Base-by-base conservation (phyloP, 2,797 vertebrate genomes). In the Cheirogaleus major region DNA sequence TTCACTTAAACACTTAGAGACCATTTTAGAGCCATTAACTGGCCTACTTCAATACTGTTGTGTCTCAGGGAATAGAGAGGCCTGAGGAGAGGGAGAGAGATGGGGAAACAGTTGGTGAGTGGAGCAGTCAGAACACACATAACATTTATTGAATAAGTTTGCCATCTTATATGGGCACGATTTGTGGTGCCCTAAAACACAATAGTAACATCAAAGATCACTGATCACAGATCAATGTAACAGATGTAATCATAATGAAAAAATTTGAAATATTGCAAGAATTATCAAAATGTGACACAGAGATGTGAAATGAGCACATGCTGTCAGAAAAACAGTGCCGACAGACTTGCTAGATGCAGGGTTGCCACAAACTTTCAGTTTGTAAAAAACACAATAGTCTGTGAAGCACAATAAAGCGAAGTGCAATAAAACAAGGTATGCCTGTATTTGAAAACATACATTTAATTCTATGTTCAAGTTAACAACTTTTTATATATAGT, bases 381-480 rank as follows among this genome's bases (percentile, higher is more conserved):
- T 1, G 12, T 55, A 15, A 78, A 78, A 32, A 38, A 25, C 13
- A 52, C 48, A 78, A 50, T 35, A 32, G 25, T 55, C 75, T 35
- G 13, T 78, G 75, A 78, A 35, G 75, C 7, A 7, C 11, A 35
- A 23, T 78, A 78, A 52, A 22, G 20, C 2, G 7, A 50, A 76
- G 20, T n/a, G 12, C 48, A 22, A 55, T 55, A 35, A 78, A 78
- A 50, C 30, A 12, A 38, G 20, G 65, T 69, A 69, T 22, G 45
- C 9, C 45, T 45, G 18, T 69, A 20, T 10, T 72, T 73, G 41
- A 73, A 73, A 45, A 43, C 14, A 45, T 73, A 43, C 15, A 83
- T 91, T 95, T 89, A 48, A 69, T 78, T 85, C 17, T 89, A 55
- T 79, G 48, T 13, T 81, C 50, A 91, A 78, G 45, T 88, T 67